Percentiles rank a stretch among this genome's conserved stretches.
Conservation (phyloP, 2,797 vertebrate genomes). For the Petrocephalus sullivani region DNA sequence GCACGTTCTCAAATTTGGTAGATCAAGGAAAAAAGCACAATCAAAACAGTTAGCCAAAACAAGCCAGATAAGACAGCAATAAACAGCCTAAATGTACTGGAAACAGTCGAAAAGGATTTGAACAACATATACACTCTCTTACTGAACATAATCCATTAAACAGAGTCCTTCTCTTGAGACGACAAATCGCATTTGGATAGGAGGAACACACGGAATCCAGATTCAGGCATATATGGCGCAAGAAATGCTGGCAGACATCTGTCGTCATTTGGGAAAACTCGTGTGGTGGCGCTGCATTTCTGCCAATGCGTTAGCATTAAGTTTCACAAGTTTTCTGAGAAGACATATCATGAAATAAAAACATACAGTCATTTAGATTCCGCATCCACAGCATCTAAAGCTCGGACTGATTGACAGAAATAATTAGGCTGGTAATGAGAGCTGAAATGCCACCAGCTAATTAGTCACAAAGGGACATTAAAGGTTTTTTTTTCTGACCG, state of each 20-base stretch:
- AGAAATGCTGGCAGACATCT: not conserved
- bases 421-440: slow-evolving; percentile 67
- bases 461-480: slow-evolving; percentile 68
- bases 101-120: not conserved
- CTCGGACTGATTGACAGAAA: slow-evolving; percentile 53
- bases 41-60: not conserved
- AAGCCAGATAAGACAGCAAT: not conserved
- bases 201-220: not conserved
- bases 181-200: not conserved
- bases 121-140: not conserved
- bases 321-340: not conserved
- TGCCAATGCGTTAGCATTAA: not conserved
- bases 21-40: not conserved
- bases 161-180: not conserved
- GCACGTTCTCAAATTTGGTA: not conserved
- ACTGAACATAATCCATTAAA: slow-evolving; percentile 4
- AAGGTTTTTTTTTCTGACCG: slow-evolving; percentile 49
- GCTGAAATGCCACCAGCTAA: slow-evolving; percentile 65
- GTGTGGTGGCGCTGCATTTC: not conserved
- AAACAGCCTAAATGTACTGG: not conserved
- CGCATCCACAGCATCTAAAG: slow-evolving; percentile 2
- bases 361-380: not conserved
- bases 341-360: slow-evolving; percentile 7
- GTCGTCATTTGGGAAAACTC: not conserved
- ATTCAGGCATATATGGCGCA: not conserved